Conservation (phyloP, 2,797 vertebrate genomes). For the Dipus sagitta region DNA sequence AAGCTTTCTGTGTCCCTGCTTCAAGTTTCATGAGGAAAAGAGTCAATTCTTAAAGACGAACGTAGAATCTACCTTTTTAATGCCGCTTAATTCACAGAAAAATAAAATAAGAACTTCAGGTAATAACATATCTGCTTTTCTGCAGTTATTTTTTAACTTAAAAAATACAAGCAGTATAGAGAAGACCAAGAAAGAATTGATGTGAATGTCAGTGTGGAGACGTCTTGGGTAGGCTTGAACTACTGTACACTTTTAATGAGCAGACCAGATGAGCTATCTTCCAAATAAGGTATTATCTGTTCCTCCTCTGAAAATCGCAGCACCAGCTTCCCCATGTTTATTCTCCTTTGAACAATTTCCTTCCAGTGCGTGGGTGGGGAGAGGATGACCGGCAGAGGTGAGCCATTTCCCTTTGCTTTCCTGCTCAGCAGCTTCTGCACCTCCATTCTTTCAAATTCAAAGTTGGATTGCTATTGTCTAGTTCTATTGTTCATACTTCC, state of each 20-base stretch:
- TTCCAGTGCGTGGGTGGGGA: not conserved
- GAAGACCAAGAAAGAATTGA: slow-evolving; percentile 61
- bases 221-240: not conserved
- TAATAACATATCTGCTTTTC: slow-evolving; percentile 52
- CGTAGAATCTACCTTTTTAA: not conserved
- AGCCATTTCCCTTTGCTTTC: slow-evolving; percentile 58
- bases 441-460: slow-evolving; percentile 34
- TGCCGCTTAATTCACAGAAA: slow-evolving; percentile 25
- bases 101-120: slow-evolving; percentile 20
- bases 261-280: slow-evolving; percentile 18
- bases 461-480: slow-evolving; percentile 32
- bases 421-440: not conserved
- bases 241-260: slow-evolving; percentile 42
- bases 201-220: not conserved
- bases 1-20: slow-evolving; percentile 22
- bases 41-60: slow-evolving; percentile 1
- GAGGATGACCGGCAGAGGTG: not conserved
- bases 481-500: slow-evolving; percentile 52
- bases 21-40: slow-evolving; percentile 55
- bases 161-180: slow-evolving; percentile 49
- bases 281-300: slow-evolving; percentile 65
- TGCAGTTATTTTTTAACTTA: slow-evolving; percentile 64
- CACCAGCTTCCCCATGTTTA: slow-evolving; percentile 42
- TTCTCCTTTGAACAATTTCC: slow-evolving; percentile 26
- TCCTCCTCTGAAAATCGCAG: slow-evolving; percentile 56